phyloP scores from a whole-genome alignment of 2,113 vertebrate genomes.

The Xyrauchen texanus region DNA sequence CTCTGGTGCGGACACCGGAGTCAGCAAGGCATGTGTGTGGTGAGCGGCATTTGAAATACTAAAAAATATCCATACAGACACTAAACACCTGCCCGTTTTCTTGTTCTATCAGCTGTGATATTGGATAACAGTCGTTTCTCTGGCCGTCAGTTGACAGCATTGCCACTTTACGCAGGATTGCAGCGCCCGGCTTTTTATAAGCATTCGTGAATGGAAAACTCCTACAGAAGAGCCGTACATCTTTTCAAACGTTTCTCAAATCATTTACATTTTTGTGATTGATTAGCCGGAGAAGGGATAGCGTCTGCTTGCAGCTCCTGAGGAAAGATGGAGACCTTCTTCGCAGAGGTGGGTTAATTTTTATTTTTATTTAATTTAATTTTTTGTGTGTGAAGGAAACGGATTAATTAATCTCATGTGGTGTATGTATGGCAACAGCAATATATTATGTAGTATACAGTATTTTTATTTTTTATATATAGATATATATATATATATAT shows the following conservation, averaged over 20 bases:
- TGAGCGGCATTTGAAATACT: not conserved
- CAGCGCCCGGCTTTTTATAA: slow-evolving; percentile 13
- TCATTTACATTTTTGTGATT: slow-evolving; percentile 33
- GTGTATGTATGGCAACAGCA: not conserved
- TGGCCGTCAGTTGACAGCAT: not conserved
- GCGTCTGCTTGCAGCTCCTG: slow-evolving; percentile 23
- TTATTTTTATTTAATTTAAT: too few species aligned
- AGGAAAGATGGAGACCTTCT: slow-evolving; percentile 76
- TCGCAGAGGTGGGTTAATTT: slow-evolving; percentile 69
- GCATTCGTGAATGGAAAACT: slow-evolving; percentile 70
- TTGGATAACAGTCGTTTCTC: not conserved
- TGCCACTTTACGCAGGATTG: slow-evolving; percentile 17
- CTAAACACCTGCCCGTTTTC: slow-evolving; percentile 6
- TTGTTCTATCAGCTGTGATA: too few species aligned
- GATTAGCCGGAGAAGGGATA: slow-evolving; percentile 37
- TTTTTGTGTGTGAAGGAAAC: too few species aligned
- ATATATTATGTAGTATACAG: not conserved
- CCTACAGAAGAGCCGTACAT: slow-evolving; percentile 44
- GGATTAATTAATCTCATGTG: not conserved
- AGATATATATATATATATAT: too few species aligned
- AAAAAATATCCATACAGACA: not conserved
- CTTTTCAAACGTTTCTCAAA: slow-evolving; percentile 20
- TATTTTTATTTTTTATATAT: too few species aligned
- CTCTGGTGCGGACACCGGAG: slow-evolving; percentile 37
- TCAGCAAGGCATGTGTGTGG: not conserved